Conservation (phyloP, 2,113 vertebrate species). For the Actinemys pallida region DNA sequence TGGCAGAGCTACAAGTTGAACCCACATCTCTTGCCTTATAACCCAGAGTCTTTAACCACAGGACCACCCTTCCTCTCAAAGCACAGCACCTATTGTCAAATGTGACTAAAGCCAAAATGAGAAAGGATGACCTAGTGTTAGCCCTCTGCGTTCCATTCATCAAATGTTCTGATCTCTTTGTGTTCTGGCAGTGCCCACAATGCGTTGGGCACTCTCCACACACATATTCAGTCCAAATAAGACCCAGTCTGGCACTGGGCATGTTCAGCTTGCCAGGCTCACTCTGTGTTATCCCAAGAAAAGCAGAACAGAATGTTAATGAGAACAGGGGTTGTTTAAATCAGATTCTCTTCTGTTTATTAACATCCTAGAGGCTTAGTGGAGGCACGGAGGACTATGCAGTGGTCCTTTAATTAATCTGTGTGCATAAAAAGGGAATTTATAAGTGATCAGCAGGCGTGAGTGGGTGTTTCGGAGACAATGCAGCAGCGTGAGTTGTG, state of each 20-base stretch:
- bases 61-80: background rate
- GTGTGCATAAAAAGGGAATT: background rate
- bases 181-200: background rate
- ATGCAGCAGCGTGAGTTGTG: background rate
- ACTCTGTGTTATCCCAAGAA: slow-evolving; percentile 17
- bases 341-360: slow-evolving; percentile 43
- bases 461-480: background rate
- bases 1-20: background rate
- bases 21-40: background rate
- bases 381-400: background rate
- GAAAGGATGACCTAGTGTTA: background rate
- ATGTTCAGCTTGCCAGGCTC: background rate
- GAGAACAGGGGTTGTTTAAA: slow-evolving; percentile 44
- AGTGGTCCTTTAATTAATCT: slow-evolving; percentile 55
- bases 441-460: background rate
- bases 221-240: background rate
- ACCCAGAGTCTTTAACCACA: background rate
- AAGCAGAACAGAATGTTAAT: slow-evolving; percentile 39
- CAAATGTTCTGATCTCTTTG: background rate
- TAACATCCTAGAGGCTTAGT: slow-evolving; percentile 37
- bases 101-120: background rate
- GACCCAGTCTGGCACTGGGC: background rate
- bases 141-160: background rate
- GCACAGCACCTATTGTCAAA: background rate
- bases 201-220: background rate